Evolutionary conservation across 1,140 invertebrate species (phyloP).

Genomic region (Drosophila truncata): DNA sequence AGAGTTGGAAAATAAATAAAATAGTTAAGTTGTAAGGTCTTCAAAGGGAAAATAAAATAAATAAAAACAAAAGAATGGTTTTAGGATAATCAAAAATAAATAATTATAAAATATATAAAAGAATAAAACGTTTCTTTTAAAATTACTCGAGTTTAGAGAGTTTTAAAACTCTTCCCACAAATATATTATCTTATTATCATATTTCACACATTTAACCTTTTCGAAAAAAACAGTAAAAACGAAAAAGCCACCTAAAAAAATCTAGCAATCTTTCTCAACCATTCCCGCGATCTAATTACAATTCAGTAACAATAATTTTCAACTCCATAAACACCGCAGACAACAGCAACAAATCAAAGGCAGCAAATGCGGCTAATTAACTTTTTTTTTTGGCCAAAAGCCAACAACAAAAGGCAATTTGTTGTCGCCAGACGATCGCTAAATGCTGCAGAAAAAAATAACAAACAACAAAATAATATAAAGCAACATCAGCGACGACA

Average conservation of each 20-base stretch:
- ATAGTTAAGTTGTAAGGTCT: background rate
- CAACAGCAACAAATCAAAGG: slow-evolving; percentile 68
- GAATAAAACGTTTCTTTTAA: too few relatives aligned
- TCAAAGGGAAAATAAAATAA: too few relatives aligned
- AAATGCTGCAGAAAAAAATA: slow-evolving; percentile 62
- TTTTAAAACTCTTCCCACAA: too few relatives aligned
- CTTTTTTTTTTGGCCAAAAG: slow-evolving; percentile 52
- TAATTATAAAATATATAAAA: too few relatives aligned
- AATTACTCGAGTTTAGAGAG: too few relatives aligned
- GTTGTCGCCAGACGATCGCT: slow-evolving; percentile 67
- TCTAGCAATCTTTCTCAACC: slow-evolving; percentile 8
- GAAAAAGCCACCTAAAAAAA: slow-evolving; percentile 1
- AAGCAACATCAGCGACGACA: slow-evolving; percentile 44
- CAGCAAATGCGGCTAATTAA: slow-evolving; percentile 77
- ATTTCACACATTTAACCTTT: slow-evolving; percentile 12
- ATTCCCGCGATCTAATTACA: slow-evolving; percentile 43
- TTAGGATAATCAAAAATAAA: too few relatives aligned
- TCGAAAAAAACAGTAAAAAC: background rate
- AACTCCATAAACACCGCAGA: slow-evolving; percentile 36
- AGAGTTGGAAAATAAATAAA: background rate
- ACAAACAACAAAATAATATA: slow-evolving; percentile 7
- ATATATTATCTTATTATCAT: background rate
- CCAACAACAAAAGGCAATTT: slow-evolving; percentile 58
- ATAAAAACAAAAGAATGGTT: too few relatives aligned
- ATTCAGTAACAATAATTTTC: slow-evolving; percentile 39